These are phyloP conservation scores for Rhynchomys soricoides DNA, from an alignment of 2,113 vertebrate genomes.

Conservation along the genomic window DNA sequence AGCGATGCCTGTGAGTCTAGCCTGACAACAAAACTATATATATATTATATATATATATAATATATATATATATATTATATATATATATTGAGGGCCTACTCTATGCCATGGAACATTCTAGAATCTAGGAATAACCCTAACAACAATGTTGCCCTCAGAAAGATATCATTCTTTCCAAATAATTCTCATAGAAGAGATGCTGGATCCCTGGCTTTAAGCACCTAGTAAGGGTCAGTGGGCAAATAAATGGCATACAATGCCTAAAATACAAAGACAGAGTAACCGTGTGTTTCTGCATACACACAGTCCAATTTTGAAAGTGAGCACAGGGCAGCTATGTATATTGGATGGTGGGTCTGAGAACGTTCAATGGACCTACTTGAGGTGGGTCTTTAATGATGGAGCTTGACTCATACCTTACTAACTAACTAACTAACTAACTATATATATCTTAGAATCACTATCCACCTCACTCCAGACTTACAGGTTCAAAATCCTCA, in stretches of 20 bases:
- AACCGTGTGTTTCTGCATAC: neutral
- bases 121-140: neutral
- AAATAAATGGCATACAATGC: neutral
- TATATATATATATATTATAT: no score
- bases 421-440: neutral
- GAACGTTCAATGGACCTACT: neutral
- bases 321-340: neutral
- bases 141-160: neutral
- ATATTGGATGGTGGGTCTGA: neutral
- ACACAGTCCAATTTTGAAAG: neutral
- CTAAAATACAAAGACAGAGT: constrained; percentile 6
- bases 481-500: neutral
- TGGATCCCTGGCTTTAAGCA: neutral
- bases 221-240: neutral
- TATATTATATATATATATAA: no score
- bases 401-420: constrained; percentile 28
- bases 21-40: no score
- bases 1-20: neutral
- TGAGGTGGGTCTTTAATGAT: neutral
- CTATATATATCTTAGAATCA: neutral
- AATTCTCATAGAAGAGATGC: constrained; percentile 8
- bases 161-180: constrained; percentile 12
- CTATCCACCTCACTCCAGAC: neutral
- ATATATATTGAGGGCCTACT: neutral
- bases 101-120: neutral